phyloP scores from a whole-genome alignment of 2,797 vertebrate species.

The Bovichtus variegatus region DNA sequence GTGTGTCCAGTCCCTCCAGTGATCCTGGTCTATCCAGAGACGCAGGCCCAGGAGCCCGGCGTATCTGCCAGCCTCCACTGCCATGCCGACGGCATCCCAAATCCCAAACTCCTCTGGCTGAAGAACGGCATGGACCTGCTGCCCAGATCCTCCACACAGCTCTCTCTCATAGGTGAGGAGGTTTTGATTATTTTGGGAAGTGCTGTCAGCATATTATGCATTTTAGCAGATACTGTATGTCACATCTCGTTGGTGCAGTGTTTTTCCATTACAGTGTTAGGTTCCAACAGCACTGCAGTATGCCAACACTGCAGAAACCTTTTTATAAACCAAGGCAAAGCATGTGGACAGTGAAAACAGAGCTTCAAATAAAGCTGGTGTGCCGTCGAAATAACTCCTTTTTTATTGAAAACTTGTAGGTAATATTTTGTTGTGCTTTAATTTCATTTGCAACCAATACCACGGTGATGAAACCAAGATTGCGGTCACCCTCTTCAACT shows the following conservation, averaged over 20 bases:
- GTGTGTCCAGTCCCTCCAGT: constrained; percentile 92
- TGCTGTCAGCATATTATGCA: constrained; percentile 4
- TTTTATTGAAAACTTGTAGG: constrained; percentile 17
- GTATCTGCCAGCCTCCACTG: constrained; percentile 92
- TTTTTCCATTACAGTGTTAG: constrained; percentile 6
- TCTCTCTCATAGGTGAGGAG: constrained; percentile 90
- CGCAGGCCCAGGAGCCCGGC: constrained; percentile 96
- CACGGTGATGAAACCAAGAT: constrained; percentile 22
- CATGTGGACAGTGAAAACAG: constrained; percentile 2
- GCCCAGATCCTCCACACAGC: constrained; percentile 90
- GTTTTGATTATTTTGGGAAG: constrained; percentile 15
- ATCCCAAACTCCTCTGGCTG: constrained; percentile 94
- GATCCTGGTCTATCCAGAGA: constrained; percentile 96
- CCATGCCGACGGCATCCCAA: constrained; percentile 95
- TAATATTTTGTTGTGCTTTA: constrained; percentile 17
- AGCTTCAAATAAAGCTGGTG: constrained; percentile 11
- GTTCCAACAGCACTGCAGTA: constrained; percentile 1
- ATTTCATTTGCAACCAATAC: constrained; percentile 13
- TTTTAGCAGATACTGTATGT: constrained; percentile 12
- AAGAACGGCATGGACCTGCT: constrained; percentile 94
- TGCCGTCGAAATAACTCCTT: not conserved
- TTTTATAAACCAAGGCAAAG: not conserved
- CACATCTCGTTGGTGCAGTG: not conserved
- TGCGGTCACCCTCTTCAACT: constrained; percentile 1
- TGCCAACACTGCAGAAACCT: constrained; percentile 7